phyloP scores from a whole-genome alignment of 2,888 invertebrate genomes.

The Cheilosia grossa region DNA sequence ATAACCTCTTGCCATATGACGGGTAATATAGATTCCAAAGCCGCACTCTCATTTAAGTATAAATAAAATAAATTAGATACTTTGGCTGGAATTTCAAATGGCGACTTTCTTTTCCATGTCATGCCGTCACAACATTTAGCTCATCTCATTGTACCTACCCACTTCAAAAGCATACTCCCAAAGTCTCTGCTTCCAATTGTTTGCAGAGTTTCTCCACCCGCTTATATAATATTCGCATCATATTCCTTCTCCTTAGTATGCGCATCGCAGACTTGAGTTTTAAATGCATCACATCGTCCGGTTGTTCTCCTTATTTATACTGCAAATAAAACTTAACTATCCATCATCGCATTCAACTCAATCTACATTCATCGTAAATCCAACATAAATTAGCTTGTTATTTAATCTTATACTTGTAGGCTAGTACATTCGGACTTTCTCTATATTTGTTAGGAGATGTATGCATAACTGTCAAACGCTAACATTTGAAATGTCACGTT shows the following conservation, averaged over 20 bases:
- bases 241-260: slow-evolving; percentile 65
- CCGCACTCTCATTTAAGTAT: not conserved
- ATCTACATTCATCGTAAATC: slow-evolving; percentile 48
- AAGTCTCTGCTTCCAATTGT: slow-evolving; percentile 21
- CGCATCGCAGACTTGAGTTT: slow-evolving; percentile 53
- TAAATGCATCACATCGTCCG: slow-evolving; percentile 55
- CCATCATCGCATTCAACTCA: slow-evolving; percentile 50
- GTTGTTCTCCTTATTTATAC: slow-evolving; percentile 44
- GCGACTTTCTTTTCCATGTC: slow-evolving; percentile 46
- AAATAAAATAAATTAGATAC: slow-evolving; percentile 32
- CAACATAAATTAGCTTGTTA: slow-evolving; percentile 47
- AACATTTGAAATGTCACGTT: not conserved
- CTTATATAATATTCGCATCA: slow-evolving; percentile 71
- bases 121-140: not conserved
- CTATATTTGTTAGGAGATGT: slow-evolving; percentile 9
- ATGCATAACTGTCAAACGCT: not conserved
- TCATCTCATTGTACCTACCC: slow-evolving; percentile 10
- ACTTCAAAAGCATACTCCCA: slow-evolving; percentile 22
- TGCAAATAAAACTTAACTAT: slow-evolving; percentile 35
- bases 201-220: slow-evolving; percentile 29
- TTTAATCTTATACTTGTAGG: slow-evolving; percentile 41
- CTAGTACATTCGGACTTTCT: slow-evolving; percentile 54
- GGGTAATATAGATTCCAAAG: slow-evolving; percentile 18
- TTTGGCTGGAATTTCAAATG: slow-evolving; percentile 38
- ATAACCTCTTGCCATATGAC: slow-evolving; percentile 12